These are phyloP conservation scores for Brachionus rubens DNA, from an alignment of 1,140 invertebrate genomes.

Conservation along the genomic window DNA sequence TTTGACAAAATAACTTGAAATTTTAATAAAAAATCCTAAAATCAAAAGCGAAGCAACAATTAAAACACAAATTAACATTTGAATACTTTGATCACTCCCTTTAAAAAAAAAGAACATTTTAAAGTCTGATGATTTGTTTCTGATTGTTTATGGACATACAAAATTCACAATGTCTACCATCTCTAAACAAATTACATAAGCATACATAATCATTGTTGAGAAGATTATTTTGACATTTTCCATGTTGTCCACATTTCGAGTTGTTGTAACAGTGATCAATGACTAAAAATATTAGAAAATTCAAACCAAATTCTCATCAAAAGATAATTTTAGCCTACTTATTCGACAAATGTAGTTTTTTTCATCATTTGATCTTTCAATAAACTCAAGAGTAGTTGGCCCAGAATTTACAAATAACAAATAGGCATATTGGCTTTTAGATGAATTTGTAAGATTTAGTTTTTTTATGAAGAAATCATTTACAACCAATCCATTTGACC, in stretches of 20 bases:
- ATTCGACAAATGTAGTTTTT: conserved; percentile 22
- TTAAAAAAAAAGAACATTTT: background rate
- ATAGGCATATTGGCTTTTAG: too few relatives aligned
- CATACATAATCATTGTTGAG: background rate
- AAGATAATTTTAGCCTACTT: background rate
- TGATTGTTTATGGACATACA: too few relatives aligned
- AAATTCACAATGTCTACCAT: background rate
- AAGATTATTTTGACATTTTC: background rate
- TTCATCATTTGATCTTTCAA: background rate
- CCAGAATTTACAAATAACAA: background rate
- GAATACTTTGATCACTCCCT: background rate
- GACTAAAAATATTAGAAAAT: background rate
- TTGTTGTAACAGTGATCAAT: conserved; percentile 23
- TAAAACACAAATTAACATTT: background rate
- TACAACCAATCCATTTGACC: background rate
- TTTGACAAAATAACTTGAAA: background rate
- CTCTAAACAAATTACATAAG: background rate
- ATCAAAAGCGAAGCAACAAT: background rate
- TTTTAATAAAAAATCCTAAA: background rate
- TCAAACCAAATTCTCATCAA: background rate
- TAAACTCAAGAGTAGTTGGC: too few relatives aligned
- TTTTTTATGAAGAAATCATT: background rate
- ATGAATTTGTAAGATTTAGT: background rate
- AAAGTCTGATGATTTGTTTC: too few relatives aligned
- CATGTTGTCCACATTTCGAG: background rate